These are phyloP conservation scores for Diadema setosum DNA, from an alignment of 35 echinoderm and acorn worm genomes.

Conservation along the genomic window DNA sequence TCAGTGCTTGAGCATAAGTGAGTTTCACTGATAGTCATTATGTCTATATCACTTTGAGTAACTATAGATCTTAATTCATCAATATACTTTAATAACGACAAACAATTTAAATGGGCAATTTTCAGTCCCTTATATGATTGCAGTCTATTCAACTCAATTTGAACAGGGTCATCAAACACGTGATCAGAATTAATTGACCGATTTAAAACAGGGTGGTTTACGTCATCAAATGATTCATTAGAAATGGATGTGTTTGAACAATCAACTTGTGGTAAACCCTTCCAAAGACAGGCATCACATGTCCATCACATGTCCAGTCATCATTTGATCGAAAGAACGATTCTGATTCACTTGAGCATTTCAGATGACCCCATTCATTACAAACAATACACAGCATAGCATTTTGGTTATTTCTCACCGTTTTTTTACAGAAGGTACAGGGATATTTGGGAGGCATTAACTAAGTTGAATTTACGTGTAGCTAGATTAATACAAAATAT, in stretches of 20 bases:
- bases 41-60: too few relatives aligned
- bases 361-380: neutral
- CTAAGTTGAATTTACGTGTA: neutral
- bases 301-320: neutral
- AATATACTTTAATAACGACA: too few relatives aligned
- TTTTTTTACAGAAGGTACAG: neutral
- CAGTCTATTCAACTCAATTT: neutral
- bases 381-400: neutral
- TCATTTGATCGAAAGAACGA: neutral
- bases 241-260: too few relatives aligned
- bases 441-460: neutral
- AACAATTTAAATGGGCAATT: neutral
- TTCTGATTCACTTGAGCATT: neutral
- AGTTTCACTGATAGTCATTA: too few relatives aligned
- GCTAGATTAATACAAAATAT: neutral
- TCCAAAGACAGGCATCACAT: neutral
- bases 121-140: neutral
- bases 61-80: too few relatives aligned
- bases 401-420: neutral
- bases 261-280: too few relatives aligned
- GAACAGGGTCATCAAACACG: too few relatives aligned
- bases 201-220: too few relatives aligned
- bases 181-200: too few relatives aligned
- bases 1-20: too few relatives aligned
- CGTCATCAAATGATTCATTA: too few relatives aligned